These are phyloP conservation scores for Numenius phaeopus DNA, from an alignment of 2,797 vertebrate genomes.

Conservation along the genomic window DNA sequence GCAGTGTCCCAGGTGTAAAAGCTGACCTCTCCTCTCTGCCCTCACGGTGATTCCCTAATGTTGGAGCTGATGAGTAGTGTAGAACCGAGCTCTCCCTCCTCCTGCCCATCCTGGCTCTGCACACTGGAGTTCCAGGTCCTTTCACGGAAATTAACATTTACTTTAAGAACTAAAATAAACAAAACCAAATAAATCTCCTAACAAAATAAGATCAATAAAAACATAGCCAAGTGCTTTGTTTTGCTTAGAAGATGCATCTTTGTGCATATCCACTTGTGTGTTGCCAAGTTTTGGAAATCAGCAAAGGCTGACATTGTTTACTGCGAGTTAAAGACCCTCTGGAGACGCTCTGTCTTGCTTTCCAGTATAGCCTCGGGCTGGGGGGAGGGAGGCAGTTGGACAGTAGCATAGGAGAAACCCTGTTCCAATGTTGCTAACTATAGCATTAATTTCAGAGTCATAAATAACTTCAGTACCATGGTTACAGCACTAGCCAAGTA, in stretches of 20 bases:
- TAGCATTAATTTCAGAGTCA: conserved; percentile 66
- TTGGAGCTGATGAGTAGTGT: background rate
- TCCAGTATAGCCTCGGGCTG: background rate
- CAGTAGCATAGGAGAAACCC: conserved; percentile 65
- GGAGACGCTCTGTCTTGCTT: conserved; percentile 43
- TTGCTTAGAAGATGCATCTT: background rate
- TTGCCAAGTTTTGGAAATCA: conserved; percentile 29
- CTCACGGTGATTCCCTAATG: background rate
- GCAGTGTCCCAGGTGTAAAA: background rate
- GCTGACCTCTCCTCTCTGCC: conserved; percentile 25
- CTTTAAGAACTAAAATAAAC: conserved; percentile 33
- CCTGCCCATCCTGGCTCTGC: background rate
- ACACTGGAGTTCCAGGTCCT: background rate
- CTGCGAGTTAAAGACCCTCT: conserved; percentile 54
- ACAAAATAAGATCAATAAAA: conserved; percentile 8
- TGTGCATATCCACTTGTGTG: background rate
- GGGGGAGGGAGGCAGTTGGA: conserved; percentile 44
- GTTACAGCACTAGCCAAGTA: conserved; percentile 67
- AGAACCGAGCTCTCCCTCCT: background rate
- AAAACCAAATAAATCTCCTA: background rate
- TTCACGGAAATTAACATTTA: conserved; percentile 15
- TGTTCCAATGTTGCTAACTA: conserved; percentile 69
- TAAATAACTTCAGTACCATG: conserved; percentile 69
- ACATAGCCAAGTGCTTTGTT: conserved; percentile 31
- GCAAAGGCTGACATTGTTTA: conserved; percentile 41